Evolutionary conservation across 2,797 vertebrate genomes (phyloP), one percentile per base, ranked within the genome.

Genomic region (Poeciliopsis presidionis): DNA sequence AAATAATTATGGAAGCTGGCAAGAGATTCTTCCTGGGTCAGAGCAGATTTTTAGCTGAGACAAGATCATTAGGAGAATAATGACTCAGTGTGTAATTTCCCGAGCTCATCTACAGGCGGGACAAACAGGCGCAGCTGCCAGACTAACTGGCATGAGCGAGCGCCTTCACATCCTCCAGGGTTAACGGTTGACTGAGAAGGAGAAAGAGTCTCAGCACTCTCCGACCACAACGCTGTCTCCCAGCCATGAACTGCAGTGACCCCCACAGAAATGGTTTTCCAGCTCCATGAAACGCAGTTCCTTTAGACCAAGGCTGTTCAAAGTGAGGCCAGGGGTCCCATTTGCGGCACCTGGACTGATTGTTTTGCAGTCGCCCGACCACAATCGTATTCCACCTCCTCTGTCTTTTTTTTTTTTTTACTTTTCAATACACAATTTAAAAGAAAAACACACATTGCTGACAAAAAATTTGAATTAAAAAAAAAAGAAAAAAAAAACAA

Each of bases 211-310:
- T 85, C 82, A 84, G 84, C 46, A 28, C 83, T 88, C 81, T 87
- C 79, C 74, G 82, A 81, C 82, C 82, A 86, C 77, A 90, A 91
- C 80, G 73, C 65, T 83, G 85, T 92, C 91, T 90, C 90, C 82
- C 84, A 81, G 81, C 72, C 74, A 88, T 92, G 93, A 95, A 93
- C 94, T 91, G 72, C 59, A 90, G 86, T 95, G 92, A 95, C 95
- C 91, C 89, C 74, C 88, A 70, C 43, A 61, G 14, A 69, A 80
- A 83, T 72, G 63, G 4, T 41, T 67, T 41, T n/a, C 65, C 65
- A 43, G 12, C 25, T 16, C 25, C 67, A 28, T 46, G 41, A 43
- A 41, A 43, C 11, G 22, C 61, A 36, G 61, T 18, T 63, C 12
- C 61, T 36, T 33, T 25, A 67, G 36, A 25, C 36, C 36, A 18